Evolutionary conservation across 1,140 invertebrate genomes (phyloP).

Genomic region (Drosophila persimilis): DNA sequence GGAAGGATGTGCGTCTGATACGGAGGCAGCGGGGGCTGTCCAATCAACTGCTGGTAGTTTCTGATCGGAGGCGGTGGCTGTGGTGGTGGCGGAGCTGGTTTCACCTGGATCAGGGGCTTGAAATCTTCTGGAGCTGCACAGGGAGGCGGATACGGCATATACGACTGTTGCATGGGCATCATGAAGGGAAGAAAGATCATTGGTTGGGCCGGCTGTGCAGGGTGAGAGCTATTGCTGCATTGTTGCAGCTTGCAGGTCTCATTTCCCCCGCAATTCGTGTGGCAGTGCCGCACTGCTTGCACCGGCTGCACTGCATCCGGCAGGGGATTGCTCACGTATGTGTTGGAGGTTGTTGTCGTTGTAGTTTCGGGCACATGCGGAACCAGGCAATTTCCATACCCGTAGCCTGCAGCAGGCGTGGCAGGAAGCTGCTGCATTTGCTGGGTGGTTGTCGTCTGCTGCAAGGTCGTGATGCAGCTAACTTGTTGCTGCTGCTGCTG

Average conservation of each 20-base stretch:
- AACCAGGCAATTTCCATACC: constrained; percentile 22
- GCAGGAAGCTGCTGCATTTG: constrained; percentile 47
- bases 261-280: constrained; percentile 24
- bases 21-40: neutral
- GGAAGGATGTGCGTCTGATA: constrained; percentile 1
- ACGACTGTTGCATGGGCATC: constrained; percentile 41
- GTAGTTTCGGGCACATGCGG: constrained; percentile 6
- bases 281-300: constrained; percentile 17
- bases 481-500: constrained; percentile 41
- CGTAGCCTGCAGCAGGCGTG: constrained; percentile 14
- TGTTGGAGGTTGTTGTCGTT: constrained; percentile 22
- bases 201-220: constrained; percentile 22
- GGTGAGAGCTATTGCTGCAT: constrained; percentile 2
- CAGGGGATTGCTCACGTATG: constrained; percentile 29
- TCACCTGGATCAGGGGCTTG: constrained; percentile 21
- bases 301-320: constrained; percentile 10
- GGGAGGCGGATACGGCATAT: constrained; percentile 11
- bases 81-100: constrained; percentile 47
- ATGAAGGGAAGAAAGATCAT: constrained; percentile 68
- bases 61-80: constrained; percentile 40
- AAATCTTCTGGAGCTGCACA: constrained; percentile 14
- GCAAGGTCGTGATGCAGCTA: constrained; percentile 62
- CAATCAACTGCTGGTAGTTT: constrained; percentile 19
- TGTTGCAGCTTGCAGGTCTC: constrained; percentile 8
- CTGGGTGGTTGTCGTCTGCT: constrained; percentile 61